These are phyloP conservation scores for Fissipunctia ypsillon DNA, from an alignment of 2,888 invertebrate species.

Conservation along the genomic window DNA sequence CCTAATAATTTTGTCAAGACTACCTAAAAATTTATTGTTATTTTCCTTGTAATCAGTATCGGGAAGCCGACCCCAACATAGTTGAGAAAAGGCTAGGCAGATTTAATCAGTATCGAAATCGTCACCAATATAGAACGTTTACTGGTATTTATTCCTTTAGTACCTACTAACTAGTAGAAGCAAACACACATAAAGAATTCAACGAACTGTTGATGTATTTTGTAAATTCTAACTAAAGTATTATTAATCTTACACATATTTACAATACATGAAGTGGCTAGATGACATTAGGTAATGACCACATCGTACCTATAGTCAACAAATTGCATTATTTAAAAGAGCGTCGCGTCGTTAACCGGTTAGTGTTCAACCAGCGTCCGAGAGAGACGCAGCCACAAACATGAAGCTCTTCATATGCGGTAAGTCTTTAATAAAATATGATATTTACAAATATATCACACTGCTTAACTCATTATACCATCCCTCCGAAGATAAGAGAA, in stretches of 20 bases:
- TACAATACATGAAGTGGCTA: too few species aligned
- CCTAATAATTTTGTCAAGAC: not conserved
- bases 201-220: slow-evolving; percentile 24
- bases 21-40: not conserved
- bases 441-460: not conserved
- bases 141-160: not conserved
- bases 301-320: slow-evolving; percentile 51
- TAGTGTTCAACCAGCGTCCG: slow-evolving; percentile 71
- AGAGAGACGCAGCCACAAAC: slow-evolving; percentile 57
- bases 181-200: slow-evolving; percentile 27
- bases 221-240: slow-evolving; percentile 53
- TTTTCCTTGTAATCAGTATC: slow-evolving; percentile 35
- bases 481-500: not conserved
- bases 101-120: slow-evolving; percentile 6
- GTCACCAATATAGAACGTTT: not conserved
- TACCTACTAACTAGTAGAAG: not conserved
- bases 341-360: slow-evolving; percentile 66
- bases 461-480: not conserved
- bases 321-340: slow-evolving; percentile 66
- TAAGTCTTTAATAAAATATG: slow-evolving; percentile 63
- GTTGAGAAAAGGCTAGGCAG: too few species aligned
- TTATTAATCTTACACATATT: slow-evolving; percentile 46
- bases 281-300: slow-evolving; percentile 36
- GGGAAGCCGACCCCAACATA: too few species aligned
- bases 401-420: slow-evolving; percentile 74